Evolutionary conservation across 2,888 invertebrate species (phyloP).

Genomic region (Carabus problematicus): DNA sequence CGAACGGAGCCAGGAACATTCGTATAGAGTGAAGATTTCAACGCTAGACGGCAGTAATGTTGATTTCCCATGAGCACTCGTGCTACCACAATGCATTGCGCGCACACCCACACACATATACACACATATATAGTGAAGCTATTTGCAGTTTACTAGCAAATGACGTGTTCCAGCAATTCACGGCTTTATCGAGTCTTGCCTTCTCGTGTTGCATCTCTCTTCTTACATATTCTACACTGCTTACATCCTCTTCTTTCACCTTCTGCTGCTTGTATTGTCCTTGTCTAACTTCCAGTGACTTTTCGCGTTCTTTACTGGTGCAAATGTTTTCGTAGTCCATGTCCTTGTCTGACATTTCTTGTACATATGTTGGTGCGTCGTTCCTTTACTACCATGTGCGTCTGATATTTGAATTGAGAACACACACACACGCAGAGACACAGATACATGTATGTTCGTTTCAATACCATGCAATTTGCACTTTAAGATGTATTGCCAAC

Average conservation of each 20-base stretch:
- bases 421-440: background rate
- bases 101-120: conserved; percentile 43
- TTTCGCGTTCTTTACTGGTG: too few species aligned
- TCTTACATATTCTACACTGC: background rate
- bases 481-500: conserved; percentile 47
- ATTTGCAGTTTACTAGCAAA: conserved; percentile 50
- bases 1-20: background rate
- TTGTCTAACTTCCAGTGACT: too few species aligned
- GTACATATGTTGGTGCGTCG: too few species aligned
- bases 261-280: too few species aligned
- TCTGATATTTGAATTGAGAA: background rate
- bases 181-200: conserved; percentile 47
- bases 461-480: conserved; percentile 52
- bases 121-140: conserved; percentile 22
- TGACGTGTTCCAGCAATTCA: conserved; percentile 49
- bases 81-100: conserved; percentile 50
- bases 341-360: too few species aligned
- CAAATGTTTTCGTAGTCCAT: too few species aligned
- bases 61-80: conserved; percentile 53
- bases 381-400: background rate
- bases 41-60: conserved; percentile 47
- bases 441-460: conserved; percentile 33
- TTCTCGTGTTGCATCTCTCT: background rate
- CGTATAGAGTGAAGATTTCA: conserved; percentile 28
- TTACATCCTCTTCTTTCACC: too few species aligned